Evolutionary conservation across 2,113 vertebrate genomes (phyloP), one percentile per base, ranked within the genome.

Genomic region (Macquaria ambigua): DNA sequence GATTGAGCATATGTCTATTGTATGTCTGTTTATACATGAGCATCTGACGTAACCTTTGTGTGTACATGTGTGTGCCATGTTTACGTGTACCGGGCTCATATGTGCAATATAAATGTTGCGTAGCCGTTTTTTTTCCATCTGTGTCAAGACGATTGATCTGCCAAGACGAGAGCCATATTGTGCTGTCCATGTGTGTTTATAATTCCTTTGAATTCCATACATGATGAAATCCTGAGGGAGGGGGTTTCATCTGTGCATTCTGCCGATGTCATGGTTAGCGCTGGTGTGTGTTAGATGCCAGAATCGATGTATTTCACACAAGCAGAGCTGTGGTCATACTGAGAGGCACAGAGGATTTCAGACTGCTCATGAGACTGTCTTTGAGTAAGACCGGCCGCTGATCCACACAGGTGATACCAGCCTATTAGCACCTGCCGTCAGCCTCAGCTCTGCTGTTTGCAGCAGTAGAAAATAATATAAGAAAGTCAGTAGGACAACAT

Each of bases 341-440:
- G 83, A 82, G 82, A 77, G 62, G 68, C 79, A 80, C 61, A 74
- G 81, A 87, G 56, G 79, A 86, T 85, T 91, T 72, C 86, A 86
- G 83, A 74, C 80, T 77, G 52, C 89, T 81, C 80, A 70, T 78
- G 80, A 87, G 77, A 84, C 84, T 8, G 53, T 63, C 85, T 93
- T 89, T 91, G 86, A 93, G 90, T 70, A 82, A 59, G 82, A 74
- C 75, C 52, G 50, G 87, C 73, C 20, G 18, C 80, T 75, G 76
- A 90, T 89, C 77, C 63, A 66, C 73, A 58, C 77, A 74, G 86
- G 25, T 68, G 7, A 61, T 77, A 83, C 23, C 67, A 85, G 68
- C 48, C 77, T 88, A 86, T 92, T 91, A 93, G 79, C 69, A 81
- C 81, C 80, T 79, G 81, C 73, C 28, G 84, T 78, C 87, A 68